A percentile compares a stretch with the other conserved stretches of the same genome.
These are phyloP conservation scores for Oryzias javanicus DNA, from an alignment of 2,113 vertebrate genomes.

Conservation along the genomic window DNA sequence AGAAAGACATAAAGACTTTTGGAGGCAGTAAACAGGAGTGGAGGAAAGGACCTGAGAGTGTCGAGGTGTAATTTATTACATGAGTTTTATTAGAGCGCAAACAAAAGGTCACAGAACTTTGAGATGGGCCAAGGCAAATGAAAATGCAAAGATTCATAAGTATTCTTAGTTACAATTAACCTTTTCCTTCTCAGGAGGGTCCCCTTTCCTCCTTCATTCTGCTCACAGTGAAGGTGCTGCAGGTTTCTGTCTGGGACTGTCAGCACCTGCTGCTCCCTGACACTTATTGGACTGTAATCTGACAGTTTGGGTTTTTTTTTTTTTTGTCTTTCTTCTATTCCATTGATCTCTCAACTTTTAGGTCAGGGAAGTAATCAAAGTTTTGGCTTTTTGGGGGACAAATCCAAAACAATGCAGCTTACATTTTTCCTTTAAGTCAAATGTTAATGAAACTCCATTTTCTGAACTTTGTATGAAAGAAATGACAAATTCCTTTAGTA, in stretches of 20 bases:
- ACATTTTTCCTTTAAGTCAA: too few species aligned
- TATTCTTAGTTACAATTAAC: slow-evolving; percentile 79
- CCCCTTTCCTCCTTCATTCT: slow-evolving; percentile 5
- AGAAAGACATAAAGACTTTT: slow-evolving; percentile 38
- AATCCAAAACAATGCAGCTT: too few species aligned
- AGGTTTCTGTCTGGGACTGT: slow-evolving; percentile 27
- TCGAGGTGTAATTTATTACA: slow-evolving; percentile 63
- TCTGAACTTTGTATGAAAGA: too few species aligned
- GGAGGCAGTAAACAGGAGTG: slow-evolving; percentile 49
- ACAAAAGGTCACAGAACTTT: slow-evolving; percentile 74
- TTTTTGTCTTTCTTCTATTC: not conserved
- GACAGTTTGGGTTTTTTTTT: slow-evolving; percentile 1
- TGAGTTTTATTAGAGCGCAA: slow-evolving; percentile 65
- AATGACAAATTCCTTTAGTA: too few species aligned
- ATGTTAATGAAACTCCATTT: too few species aligned
- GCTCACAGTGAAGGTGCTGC: slow-evolving; percentile 6
- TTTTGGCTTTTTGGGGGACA: not conserved
- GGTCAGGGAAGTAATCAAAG: slow-evolving; percentile 19
- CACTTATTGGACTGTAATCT: slow-evolving; percentile 39
- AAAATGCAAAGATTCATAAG: slow-evolving; percentile 70
- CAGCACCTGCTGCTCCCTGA: slow-evolving; percentile 25
- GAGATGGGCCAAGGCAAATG: slow-evolving; percentile 50
- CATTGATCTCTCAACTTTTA: not conserved
- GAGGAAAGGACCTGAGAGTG: slow-evolving; percentile 41
- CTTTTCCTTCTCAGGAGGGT: slow-evolving; percentile 52